Evolutionary conservation across 2,888 invertebrate species (phyloP), one percentile per base, ranked within the genome.

Genomic region (Rosalia funebris): DNA sequence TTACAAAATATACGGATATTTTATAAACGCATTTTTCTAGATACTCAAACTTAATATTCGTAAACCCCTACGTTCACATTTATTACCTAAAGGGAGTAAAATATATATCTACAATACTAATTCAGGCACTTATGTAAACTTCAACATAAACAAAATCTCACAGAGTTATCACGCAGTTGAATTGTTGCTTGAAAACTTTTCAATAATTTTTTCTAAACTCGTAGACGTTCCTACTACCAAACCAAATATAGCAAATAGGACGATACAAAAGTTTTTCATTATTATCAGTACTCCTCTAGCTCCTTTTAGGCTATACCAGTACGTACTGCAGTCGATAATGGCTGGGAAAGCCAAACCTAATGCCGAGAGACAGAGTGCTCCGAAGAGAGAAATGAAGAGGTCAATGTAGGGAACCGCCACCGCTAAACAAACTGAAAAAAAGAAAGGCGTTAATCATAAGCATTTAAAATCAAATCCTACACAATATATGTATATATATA

Each of bases 331-430:
- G 76, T 96, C 92, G 69, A 97, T 92, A 63, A 95, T 83, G 0
- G 96, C 95, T 7, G 96, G 96, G 79, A 96, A 92, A 1, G 94
- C 92, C 44, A 97, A 84, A 0, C 96, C 96, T 57, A 96, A 84
- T 0, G 92, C 92, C 0, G 96, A 94, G 42, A 95, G 84, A 66
- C 95, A 94, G 1, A 96, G 84, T 0, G 96, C 95, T n/a, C 96
- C 96, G 74, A 92, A 90, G 39, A 92, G 82, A 0, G 92, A 91
- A 65, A 89, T 89, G 65, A 94, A 92, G 42, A 93, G 83, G 60
- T 92, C 92, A 76, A 96, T 82, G 73, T 92, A 89, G 0, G 96
- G 96, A 59, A 96, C 91, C 0, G 91, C 88, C 4, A 91, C 90
- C 0, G 96, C 96, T 70, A 96, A 79, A 1, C 89, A 83, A 81